Evolutionary conservation across 2,797 vertebrate genomes (phyloP).

Genomic region (Mus minutoides): DNA sequence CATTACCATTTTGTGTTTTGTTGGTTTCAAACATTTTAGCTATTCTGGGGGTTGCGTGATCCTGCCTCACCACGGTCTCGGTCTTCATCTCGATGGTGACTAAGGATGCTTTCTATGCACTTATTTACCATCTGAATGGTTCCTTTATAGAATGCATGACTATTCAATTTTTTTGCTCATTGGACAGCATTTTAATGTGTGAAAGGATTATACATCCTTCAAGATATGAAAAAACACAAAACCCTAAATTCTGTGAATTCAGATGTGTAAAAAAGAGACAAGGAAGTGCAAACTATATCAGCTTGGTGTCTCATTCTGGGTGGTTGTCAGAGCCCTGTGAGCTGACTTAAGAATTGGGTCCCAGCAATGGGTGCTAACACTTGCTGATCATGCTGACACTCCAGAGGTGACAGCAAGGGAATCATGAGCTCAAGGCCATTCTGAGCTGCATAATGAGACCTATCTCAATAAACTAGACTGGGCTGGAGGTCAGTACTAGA

Average conservation of each 20-base stretch:
- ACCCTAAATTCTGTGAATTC: background rate
- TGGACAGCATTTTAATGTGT: conserved; percentile 10
- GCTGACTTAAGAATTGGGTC: background rate
- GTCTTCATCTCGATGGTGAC: background rate
- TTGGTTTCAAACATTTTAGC: background rate
- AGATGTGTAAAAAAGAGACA: background rate
- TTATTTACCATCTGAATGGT: conserved; percentile 21
- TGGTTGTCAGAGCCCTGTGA: background rate
- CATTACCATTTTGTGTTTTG: background rate
- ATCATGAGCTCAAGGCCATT: background rate
- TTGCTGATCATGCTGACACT: background rate
- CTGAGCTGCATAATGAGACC: background rate
- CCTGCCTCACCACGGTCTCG: background rate
- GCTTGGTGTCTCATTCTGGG: background rate
- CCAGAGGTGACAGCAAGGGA: too few species aligned
- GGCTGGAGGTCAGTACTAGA: background rate
- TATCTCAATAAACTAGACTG: background rate
- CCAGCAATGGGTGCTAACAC: background rate
- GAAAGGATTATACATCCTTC: background rate
- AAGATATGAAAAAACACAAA: background rate
- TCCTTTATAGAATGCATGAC: background rate
- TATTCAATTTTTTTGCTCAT: background rate
- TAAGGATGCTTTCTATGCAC: background rate
- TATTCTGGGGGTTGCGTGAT: background rate
- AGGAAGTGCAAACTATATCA: background rate